Conservation (phyloP, 2,797 vertebrate genomes). For the Schizopygopsis malacanthus region DNA sequence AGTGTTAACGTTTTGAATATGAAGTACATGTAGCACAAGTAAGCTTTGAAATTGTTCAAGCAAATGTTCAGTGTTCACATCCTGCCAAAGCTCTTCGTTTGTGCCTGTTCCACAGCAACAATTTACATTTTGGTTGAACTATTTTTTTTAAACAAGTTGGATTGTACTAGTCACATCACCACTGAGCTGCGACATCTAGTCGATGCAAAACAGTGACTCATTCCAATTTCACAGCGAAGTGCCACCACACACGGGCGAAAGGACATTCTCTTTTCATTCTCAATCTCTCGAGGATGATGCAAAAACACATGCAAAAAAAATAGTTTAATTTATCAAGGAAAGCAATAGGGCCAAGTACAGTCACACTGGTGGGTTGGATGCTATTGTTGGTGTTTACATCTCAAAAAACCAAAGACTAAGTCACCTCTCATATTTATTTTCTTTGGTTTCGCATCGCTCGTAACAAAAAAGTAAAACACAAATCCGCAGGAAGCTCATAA, state of each 20-base stretch:
- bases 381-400: conserved; percentile 40
- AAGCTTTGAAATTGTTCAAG: neutral
- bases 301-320: neutral
- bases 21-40: neutral
- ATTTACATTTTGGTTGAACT: neutral
- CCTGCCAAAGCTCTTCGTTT: neutral
- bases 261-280: conserved; percentile 38
- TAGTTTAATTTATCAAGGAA: conserved; percentile 29
- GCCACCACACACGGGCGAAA: neutral
- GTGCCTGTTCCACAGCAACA: neutral
- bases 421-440: conserved; percentile 33
- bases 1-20: neutral
- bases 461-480: conserved; percentile 6
- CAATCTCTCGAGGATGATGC: conserved; percentile 1
- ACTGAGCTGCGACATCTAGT: conserved; percentile 19
- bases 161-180: conserved; percentile 13
- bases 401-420: conserved; percentile 31
- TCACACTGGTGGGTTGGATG: conserved; percentile 24
- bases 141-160: conserved; percentile 5
- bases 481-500: conserved; percentile 42
- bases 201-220: conserved; percentile 33
- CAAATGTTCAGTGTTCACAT: neutral
- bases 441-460: neutral
- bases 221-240: conserved; percentile 35
- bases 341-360: conserved; percentile 35